These are phyloP conservation scores for Phoxinus phoxinus DNA, from an alignment of 2,113 vertebrate genomes.

Conservation along the genomic window DNA sequence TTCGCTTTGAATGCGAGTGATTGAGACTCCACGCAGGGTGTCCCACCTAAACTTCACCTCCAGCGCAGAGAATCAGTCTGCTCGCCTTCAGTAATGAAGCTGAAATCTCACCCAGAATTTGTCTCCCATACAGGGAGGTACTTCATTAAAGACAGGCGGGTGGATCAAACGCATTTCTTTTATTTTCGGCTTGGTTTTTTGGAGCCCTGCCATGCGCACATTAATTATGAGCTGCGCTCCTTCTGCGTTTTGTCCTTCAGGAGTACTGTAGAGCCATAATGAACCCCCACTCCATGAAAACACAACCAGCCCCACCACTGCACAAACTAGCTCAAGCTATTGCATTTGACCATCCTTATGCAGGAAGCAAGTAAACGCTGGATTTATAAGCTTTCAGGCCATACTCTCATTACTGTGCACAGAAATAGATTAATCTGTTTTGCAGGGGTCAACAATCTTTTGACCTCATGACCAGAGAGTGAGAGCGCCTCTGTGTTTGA, in stretches of 20 bases:
- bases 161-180: constrained; percentile 77
- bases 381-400: constrained; percentile 53
- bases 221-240: constrained; percentile 79
- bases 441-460: constrained; percentile 56
- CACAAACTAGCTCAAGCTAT: constrained; percentile 50
- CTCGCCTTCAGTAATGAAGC: constrained; percentile 75
- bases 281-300: constrained; percentile 57
- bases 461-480: constrained; percentile 61
- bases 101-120: constrained; percentile 72
- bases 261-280: constrained; percentile 67
- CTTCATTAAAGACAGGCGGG: constrained; percentile 77
- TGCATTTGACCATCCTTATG: constrained; percentile 51
- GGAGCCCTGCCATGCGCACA: constrained; percentile 75
- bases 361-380: constrained; percentile 35
- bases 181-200: constrained; percentile 69
- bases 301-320: constrained; percentile 35
- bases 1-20: constrained; percentile 66
- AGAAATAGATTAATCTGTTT: constrained; percentile 73
- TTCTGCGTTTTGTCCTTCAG: constrained; percentile 76
- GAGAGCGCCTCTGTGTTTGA: constrained; percentile 64
- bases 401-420: constrained; percentile 58
- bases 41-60: constrained; percentile 42
- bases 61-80: constrained; percentile 54
- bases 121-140: constrained; percentile 63
- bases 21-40: constrained; percentile 54